Evolutionary conservation across 2,113 vertebrate genomes (phyloP).

Genomic region (Corythornis cristatus): DNA sequence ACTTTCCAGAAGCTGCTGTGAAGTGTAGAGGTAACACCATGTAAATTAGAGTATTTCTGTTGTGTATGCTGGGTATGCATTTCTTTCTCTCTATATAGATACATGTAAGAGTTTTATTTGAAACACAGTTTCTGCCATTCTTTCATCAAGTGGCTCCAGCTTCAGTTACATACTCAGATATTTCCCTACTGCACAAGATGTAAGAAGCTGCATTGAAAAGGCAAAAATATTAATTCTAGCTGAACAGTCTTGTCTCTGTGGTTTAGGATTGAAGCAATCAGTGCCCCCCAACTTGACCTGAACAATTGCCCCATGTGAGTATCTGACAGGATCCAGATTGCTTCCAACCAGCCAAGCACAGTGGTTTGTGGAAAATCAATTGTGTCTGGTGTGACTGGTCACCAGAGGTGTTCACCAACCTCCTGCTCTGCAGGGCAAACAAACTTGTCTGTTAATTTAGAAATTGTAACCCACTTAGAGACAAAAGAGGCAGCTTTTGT

Average conservation of each 20-base stretch:
- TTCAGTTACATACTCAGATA: not conserved
- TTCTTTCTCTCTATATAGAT: not conserved
- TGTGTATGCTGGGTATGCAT: not conserved
- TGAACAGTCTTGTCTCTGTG: not conserved
- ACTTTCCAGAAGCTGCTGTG: not conserved
- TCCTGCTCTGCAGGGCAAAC: not conserved
- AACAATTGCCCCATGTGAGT: not conserved
- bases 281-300: not conserved
- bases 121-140: not conserved
- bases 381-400: not conserved
- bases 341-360: not conserved
- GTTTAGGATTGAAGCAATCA: not conserved
- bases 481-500: not conserved
- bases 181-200: not conserved
- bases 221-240: not conserved
- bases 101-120: not conserved
- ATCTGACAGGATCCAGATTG: not conserved
- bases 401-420: not conserved
- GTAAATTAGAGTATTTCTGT: not conserved
- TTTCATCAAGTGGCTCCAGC: not conserved
- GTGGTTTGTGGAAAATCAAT: not conserved
- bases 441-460: not conserved
- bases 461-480: not conserved
- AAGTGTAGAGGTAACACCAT: not conserved
- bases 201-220: not conserved